These are phyloP conservation scores for Malacoctenus gilli DNA, from an alignment of 2,797 vertebrate genomes.

Conservation along the genomic window DNA sequence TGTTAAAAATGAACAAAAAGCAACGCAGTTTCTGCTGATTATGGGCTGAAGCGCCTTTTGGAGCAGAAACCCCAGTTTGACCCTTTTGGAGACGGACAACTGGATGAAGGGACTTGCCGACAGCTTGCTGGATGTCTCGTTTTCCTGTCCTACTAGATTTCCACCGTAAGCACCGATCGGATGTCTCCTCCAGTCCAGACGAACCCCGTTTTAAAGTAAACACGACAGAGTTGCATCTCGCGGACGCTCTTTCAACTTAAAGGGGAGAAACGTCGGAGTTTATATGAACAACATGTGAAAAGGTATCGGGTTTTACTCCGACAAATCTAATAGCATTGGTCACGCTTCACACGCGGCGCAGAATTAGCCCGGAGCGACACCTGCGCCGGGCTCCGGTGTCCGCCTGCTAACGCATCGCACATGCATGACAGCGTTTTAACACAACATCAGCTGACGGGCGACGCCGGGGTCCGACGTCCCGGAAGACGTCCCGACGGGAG, in stretches of 20 bases:
- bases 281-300: constrained; percentile 33
- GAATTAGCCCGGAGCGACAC: constrained; percentile 38
- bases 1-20: too few species aligned
- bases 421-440: constrained; percentile 33
- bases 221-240: constrained; percentile 6
- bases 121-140: background rate
- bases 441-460: constrained; percentile 25
- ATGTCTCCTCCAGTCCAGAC: constrained; percentile 11
- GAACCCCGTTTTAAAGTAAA: constrained; percentile 20
- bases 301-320: constrained; percentile 30
- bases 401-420: constrained; percentile 40
- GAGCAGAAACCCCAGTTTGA: too few species aligned
- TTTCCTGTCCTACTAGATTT: background rate
- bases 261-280: constrained; percentile 15
- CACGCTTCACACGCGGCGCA: background rate
- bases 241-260: background rate
- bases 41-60: too few species aligned
- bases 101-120: background rate
- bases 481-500: constrained; percentile 17
- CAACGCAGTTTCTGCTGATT: too few species aligned
- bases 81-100: too few species aligned
- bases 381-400: constrained; percentile 35
- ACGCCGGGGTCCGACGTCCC: background rate
- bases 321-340: constrained; percentile 26
- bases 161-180: background rate